These are phyloP conservation scores for Chaenodraco wilsoni DNA, from an alignment of 2,797 vertebrate genomes.

Conservation along the genomic window DNA sequence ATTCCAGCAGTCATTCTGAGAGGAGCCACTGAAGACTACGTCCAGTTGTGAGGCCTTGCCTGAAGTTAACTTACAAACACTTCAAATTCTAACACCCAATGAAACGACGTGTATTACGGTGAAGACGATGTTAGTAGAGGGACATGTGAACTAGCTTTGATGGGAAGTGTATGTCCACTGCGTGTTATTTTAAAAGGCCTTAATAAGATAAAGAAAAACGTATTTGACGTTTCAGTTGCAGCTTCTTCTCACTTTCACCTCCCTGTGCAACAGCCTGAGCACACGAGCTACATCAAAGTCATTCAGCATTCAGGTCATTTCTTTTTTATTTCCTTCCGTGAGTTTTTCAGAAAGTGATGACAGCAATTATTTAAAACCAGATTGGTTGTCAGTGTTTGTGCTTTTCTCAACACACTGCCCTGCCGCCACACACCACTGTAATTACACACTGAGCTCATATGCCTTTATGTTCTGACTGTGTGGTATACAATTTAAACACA, in stretches of 20 bases:
- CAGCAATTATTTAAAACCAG: constrained; percentile 18
- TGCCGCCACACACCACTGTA: background rate
- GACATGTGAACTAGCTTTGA: constrained; percentile 16
- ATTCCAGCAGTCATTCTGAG: constrained; percentile 29
- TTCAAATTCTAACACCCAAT: constrained; percentile 31
- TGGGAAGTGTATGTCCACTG: constrained; percentile 7
- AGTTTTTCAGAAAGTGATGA: constrained; percentile 24
- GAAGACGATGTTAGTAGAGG: constrained; percentile 14
- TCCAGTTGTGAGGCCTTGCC: constrained; percentile 25
- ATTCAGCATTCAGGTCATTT: constrained; percentile 35
- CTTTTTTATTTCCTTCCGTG: constrained; percentile 8
- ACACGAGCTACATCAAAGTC: constrained; percentile 61
- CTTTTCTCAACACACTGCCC: constrained; percentile 11
- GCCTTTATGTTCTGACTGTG: background rate
- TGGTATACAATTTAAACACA: background rate
- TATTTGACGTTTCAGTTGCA: constrained; percentile 58
- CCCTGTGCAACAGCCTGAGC: constrained; percentile 57
- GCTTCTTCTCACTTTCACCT: constrained; percentile 52
- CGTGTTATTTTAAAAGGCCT: constrained; percentile 5
- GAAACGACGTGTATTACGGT: constrained; percentile 34
- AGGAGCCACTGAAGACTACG: constrained; percentile 39
- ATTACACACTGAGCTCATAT: background rate
- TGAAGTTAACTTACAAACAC: constrained; percentile 42
- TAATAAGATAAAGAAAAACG: constrained; percentile 26
- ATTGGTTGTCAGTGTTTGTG: constrained; percentile 16